Base-by-base conservation (phyloP, 2,113 vertebrate species). In the Aleadryas rufinucha region DNA sequence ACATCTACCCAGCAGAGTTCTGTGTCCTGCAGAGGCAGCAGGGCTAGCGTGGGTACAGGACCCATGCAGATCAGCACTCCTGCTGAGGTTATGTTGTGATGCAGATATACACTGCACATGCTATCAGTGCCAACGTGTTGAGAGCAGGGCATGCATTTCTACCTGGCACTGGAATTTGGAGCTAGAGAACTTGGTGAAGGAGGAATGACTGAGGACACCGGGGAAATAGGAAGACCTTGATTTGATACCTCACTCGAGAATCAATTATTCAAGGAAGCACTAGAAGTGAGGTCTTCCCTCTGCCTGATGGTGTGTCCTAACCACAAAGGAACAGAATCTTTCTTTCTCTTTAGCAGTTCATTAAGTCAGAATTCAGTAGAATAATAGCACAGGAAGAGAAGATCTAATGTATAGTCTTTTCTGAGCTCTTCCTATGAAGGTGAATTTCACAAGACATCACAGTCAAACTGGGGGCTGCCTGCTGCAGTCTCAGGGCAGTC, bases 91-190 rank as follows among this genome's bases (percentile, higher is more conserved):
- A 13, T 10, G 2, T 37, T 56, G 35, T 41, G 26, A 49, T 11
- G 56, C n/a, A n/a, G 37, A 10, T 15, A 13, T 2, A 28, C 12
- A 2, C 45, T 11, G 24, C 56, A 50, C 22, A 9, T 11, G 14
- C 7, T 21, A 0, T 9, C 65, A 33, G 21, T 24, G n/a, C 10
- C 42, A 47, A 35, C 0, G 0, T 24, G 11, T 12, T 53, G 72
- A 78, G 27, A 72, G 21, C 17, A 12, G 10, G 16, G 13, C 16
- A 24, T 22, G 45, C 19, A 30, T 35, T 81, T 77, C 50, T 69
- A 3, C 35, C 7, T 2, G 3, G 22, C 53, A 47, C 26, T 69
- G 41, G 39, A 60, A 64, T 53, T 10, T 23, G 35, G 12, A 31
- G 16, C 7, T 56, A 47, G 33, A 39, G 49, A 64, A 64, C 27